Base-by-base conservation (phyloP, 2,113 vertebrate species). In the Sprattus sprattus region DNA sequence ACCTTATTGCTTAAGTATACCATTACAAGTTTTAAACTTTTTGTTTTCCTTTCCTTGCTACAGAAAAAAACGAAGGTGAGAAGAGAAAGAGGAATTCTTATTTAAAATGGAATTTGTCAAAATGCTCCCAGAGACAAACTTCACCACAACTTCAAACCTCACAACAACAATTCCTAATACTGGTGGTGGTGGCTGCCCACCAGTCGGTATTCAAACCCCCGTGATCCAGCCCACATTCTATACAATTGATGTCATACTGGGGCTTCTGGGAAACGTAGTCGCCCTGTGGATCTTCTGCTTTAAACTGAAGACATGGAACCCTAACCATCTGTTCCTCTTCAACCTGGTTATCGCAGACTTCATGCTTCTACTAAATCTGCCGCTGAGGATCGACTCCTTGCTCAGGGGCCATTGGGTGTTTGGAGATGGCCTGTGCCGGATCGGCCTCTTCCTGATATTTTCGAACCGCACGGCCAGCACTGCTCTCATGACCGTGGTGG, bases 321-420 rank as follows among this genome's bases (percentile, higher is more conserved):
- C 93, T 44, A 95, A 93, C 88, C 92, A 54, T 22, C 57, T 94
- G 84, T 94, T 95, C 86, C 94, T 95, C 52, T 92, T 95, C 81
- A 95, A 95, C 90, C 90, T 96, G 87, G 92, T 95, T 28, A 86
- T 95, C 1, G 95, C 95, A 0, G 95, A 95, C 89, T 94, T 95
- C 85, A 28, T 95, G 45, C 91, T 92, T 6, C 89, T 96, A 0
- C 81, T 94, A 25, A 94, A 94, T 81, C 89, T 96, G 25, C 95
- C 94, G 0, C 94, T 95, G 81, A 87, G 95, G 82, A 94, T 95
- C 20, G 92, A 95, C 2, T 91, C 91, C 86, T 86, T 94, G 83
- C 71, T 90, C 50, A 85, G 47, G 18, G 81, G 88, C 10, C 50
- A 89, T 45, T 89, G 89, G 89, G 7, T 54, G 52, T 89, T 87